Evolutionary conservation across 37 sponge, comb jelly and placozoan genomes (phyloP), one percentile per base, ranked within the genome.

Genomic region (Beroe forskalii): DNA sequence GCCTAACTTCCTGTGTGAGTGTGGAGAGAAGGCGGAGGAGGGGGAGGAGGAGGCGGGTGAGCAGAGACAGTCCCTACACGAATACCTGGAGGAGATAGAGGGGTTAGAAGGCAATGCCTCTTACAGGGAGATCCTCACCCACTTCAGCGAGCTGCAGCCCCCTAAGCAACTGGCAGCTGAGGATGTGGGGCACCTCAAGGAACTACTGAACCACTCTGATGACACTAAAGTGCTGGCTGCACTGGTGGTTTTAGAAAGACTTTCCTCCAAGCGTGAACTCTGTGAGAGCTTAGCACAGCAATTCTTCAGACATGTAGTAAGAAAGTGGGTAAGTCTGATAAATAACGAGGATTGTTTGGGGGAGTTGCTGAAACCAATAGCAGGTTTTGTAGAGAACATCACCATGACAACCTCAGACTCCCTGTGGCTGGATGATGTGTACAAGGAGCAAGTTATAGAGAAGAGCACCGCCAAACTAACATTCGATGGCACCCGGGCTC

Each of bases 381-480:
- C 35, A n/a, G 35, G n/a, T 19, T 80, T 80, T 43, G 48, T 80
- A 12, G 86, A 80, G 35, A 80, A 80, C 55, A 37, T 80, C 55
- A 48, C 55, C 55, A 48, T 48, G 55, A 48, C 55, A 48, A 48
- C 55, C 12, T 12, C 55, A 48, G 55, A 48, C 55, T 48, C 55
- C 12, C 55, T 48, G 28, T 80, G 86, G 86, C 27, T 80, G 48
- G 86, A 80, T 42, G 86, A 80, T 25, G 86, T 80, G 55, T 80
- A 80, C 86, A 80, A 80, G 55, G 55, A 44, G 25, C 44, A 44
- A 24, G 35, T 80, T 4, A 37, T 80, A 23, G 86, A 80, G 86
- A 2, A 80, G 55, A 80, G 38, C 9, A 44, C 55, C 3, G 55
- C 55, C 37, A 80, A 80, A 25, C 24, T 80, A 23, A 44, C 86